phyloP scores from a whole-genome alignment of 2,797 vertebrate species.

The Microtus californicus region DNA sequence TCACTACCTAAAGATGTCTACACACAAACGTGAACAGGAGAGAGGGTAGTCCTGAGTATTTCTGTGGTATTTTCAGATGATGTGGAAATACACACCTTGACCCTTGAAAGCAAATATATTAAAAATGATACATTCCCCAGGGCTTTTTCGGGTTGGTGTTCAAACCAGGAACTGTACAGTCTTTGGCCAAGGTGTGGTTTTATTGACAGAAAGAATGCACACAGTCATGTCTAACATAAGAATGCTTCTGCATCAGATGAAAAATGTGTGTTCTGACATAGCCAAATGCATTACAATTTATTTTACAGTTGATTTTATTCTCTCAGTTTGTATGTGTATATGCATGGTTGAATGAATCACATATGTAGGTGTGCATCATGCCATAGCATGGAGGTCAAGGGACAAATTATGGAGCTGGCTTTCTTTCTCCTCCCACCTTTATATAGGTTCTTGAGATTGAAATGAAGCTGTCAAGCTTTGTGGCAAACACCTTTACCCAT shows the following conservation, averaged over 20 bases:
- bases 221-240: background rate
- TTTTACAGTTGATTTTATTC: constrained; percentile 24
- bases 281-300: background rate
- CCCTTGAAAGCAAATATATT: constrained; percentile 49
- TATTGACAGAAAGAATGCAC: constrained; percentile 48
- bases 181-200: background rate
- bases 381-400: background rate
- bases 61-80: background rate
- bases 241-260: background rate
- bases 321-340: background rate
- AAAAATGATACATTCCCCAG: constrained; percentile 41
- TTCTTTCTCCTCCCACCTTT: background rate
- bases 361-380: too few relatives aligned
- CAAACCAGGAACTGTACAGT: constrained; percentile 13
- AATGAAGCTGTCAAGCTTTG: too few relatives aligned
- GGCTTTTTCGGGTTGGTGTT: constrained; percentile 46
- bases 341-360: background rate
- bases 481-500: background rate
- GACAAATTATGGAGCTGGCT: background rate
- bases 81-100: constrained; percentile 21
- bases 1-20: constrained; percentile 26
- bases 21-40: background rate
- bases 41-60: background rate
- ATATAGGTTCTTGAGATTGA: background rate
- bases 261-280: background rate